Evolutionary conservation across 1,140 invertebrate genomes (phyloP).

Genomic region (Procambarus clarkii): DNA sequence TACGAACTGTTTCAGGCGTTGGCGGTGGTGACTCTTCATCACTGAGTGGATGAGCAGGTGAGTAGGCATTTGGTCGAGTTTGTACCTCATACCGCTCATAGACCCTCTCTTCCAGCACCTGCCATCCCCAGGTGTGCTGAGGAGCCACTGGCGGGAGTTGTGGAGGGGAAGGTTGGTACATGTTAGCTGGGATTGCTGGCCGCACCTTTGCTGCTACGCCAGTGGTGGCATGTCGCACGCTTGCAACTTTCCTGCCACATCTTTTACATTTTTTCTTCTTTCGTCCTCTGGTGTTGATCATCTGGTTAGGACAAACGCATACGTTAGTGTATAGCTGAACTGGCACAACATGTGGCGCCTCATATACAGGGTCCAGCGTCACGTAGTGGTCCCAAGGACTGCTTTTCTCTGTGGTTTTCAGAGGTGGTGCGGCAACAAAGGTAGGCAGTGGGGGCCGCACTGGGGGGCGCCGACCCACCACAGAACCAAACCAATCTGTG

Average conservation of each 20-base stretch:
- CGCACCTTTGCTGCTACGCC: constrained; percentile 46
- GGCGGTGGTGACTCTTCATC: constrained; percentile 69
- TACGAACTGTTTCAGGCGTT: constrained; percentile 69
- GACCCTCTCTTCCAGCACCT: constrained; percentile 49
- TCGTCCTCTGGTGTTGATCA: constrained; percentile 60
- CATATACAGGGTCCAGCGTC: constrained; percentile 53
- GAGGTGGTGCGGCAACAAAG: constrained; percentile 22
- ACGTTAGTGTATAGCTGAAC: constrained; percentile 61
- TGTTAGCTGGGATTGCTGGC: constrained; percentile 54
- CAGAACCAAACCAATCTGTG: constrained; percentile 72
- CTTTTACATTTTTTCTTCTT: constrained; percentile 72
- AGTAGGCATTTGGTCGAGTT: background rate
- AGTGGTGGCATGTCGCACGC: constrained; percentile 52
- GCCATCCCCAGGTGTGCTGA: constrained; percentile 63
- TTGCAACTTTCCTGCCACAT: constrained; percentile 68
- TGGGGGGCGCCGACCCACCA: constrained; percentile 59
- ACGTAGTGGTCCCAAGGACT: constrained; percentile 65
- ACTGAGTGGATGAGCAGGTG: constrained; percentile 10
- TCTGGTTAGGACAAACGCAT: constrained; percentile 61
- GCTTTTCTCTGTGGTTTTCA: constrained; percentile 47
- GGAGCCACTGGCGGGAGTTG: background rate
- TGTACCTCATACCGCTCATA: constrained; percentile 50
- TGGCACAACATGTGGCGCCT: constrained; percentile 53
- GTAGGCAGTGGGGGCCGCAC: constrained; percentile 60
- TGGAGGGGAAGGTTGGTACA: constrained; percentile 22